These are phyloP conservation scores for Heliconius nattereri DNA, from an alignment of 1,140 invertebrate species.

Conservation along the genomic window DNA sequence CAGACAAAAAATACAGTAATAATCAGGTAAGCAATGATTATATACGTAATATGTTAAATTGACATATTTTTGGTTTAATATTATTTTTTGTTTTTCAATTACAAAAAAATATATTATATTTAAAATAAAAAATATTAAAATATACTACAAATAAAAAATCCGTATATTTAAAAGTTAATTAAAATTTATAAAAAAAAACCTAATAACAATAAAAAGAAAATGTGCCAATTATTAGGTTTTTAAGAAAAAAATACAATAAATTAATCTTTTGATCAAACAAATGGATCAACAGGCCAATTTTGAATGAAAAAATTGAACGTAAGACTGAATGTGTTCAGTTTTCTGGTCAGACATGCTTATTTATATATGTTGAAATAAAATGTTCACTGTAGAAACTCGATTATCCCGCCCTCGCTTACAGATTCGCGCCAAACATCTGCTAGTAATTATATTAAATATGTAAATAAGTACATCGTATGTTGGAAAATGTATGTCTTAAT, in stretches of 20 bases:
- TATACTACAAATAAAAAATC: too few species aligned
- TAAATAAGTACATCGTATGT: too few species aligned
- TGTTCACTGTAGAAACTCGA: background rate
- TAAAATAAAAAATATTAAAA: too few species aligned
- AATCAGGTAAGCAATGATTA: too few species aligned
- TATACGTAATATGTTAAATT: too few species aligned
- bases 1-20: too few species aligned
- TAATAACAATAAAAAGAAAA: background rate
- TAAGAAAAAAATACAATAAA: background rate
- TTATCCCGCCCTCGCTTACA: background rate
- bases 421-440: too few species aligned
- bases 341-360: conserved; percentile 21
- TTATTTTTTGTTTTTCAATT: background rate
- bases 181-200: too few species aligned
- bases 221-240: conserved; percentile 12
- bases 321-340: conserved; percentile 28
- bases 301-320: background rate
- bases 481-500: too few species aligned
- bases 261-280: background rate
- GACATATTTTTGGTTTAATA: background rate
- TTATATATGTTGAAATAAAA: background rate
- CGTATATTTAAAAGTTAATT: too few species aligned
- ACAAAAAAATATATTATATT: background rate
- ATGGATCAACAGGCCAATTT: background rate
- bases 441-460: too few species aligned